These are phyloP conservation scores for Platichthys stellatus DNA, from an alignment of 2,113 vertebrate genomes.

Conservation along the genomic window DNA sequence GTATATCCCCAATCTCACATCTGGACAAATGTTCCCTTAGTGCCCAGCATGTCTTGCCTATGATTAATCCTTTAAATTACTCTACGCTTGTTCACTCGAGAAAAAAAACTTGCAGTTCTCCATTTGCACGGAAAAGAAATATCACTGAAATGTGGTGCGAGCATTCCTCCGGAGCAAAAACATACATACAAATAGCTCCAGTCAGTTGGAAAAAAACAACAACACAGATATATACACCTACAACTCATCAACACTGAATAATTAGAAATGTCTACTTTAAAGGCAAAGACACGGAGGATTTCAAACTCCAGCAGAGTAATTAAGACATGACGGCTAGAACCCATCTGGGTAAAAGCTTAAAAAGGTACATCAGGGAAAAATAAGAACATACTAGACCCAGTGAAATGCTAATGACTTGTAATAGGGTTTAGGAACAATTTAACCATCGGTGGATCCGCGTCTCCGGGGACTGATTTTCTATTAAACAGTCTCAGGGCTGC, in stretches of 20 bases:
- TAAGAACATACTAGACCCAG: constrained; percentile 21
- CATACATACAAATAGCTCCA: not conserved
- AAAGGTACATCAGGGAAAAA: constrained; percentile 7
- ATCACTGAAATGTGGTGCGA: not conserved
- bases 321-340: constrained; percentile 16
- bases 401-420: constrained; percentile 23
- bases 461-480: constrained; percentile 29
- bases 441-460: constrained; percentile 35
- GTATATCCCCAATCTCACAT: constrained; percentile 48
- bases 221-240: no score
- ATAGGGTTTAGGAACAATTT: constrained; percentile 42
- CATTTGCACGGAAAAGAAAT: not conserved
- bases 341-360: constrained; percentile 31
- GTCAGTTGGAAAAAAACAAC: not conserved
- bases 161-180: not conserved
- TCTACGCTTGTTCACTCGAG: constrained; percentile 25
- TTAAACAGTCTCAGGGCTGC: constrained; percentile 16
- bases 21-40: constrained; percentile 60
- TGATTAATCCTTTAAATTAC: constrained; percentile 67
- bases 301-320: not conserved
- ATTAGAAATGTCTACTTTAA: not conserved
- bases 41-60: constrained; percentile 14
- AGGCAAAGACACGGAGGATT: not conserved
- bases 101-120: not conserved
- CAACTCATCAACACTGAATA: no score